Evolutionary conservation across 2,113 vertebrate species (phyloP).

Genomic region (Dipodomys stephensi): DNA sequence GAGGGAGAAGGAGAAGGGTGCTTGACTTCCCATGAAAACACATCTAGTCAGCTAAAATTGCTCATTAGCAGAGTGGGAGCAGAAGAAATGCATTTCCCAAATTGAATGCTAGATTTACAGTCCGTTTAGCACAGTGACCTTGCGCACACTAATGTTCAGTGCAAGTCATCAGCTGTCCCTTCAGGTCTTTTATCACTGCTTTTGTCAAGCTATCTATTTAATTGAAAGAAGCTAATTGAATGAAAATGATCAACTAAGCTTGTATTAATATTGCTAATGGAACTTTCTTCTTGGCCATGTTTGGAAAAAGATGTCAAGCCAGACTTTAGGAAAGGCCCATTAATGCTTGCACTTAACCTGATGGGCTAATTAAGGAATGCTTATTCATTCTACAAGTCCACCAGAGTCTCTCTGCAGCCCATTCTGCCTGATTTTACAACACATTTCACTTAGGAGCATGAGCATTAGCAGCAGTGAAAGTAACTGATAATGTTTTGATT

Average conservation of each 20-base stretch:
- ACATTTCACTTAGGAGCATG: constrained; percentile 94
- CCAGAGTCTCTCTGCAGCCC: constrained; percentile 90
- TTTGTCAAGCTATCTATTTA: constrained; percentile 99
- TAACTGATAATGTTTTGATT: constrained; percentile 89
- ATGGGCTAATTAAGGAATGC: constrained; percentile 99
- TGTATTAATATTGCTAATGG: constrained; percentile 99
- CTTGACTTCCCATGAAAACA: constrained; percentile 88
- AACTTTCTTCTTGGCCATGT: constrained; percentile 99
- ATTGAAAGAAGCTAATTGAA: constrained; percentile 99
- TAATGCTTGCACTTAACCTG: constrained; percentile 99
- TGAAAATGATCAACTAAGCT: constrained; percentile 99
- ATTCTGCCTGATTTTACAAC: constrained; percentile 93
- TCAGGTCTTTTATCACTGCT: constrained; percentile 98
- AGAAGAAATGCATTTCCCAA: constrained; percentile 97
- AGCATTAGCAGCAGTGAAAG: constrained; percentile 86
- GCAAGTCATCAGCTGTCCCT: constrained; percentile 96
- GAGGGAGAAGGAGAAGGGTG: constrained; percentile 51
- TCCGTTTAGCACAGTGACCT: constrained; percentile 95
- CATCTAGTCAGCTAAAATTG: constrained; percentile 95
- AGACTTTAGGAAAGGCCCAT: constrained; percentile 99
- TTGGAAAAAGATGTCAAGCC: constrained; percentile 97
- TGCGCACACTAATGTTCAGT: constrained; percentile 96
- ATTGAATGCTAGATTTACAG: constrained; percentile 99
- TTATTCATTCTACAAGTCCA: constrained; percentile 96
- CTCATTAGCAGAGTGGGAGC: constrained; percentile 96